phyloP scores from a whole-genome alignment of 2,888 invertebrate species.

The Sycophila texana region DNA sequence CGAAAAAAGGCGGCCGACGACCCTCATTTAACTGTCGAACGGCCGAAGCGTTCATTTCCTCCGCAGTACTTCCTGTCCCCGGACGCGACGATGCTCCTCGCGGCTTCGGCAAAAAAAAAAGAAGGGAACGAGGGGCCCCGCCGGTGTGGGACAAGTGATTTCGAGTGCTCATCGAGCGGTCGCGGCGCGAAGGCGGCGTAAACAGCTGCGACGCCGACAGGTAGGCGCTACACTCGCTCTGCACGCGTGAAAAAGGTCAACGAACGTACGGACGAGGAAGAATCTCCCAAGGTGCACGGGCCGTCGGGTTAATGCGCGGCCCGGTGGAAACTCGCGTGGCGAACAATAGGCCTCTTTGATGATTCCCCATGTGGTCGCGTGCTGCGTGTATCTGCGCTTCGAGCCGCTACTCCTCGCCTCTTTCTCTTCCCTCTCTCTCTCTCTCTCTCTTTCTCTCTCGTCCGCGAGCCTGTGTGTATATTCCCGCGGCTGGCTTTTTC shows the following conservation, averaged over 20 bases:
- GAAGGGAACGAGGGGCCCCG: too few species aligned
- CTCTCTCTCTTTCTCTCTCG: constrained; percentile 9
- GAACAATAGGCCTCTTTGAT: constrained; percentile 61
- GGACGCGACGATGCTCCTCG: neutral
- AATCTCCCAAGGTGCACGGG: neutral
- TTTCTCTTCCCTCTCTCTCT: neutral
- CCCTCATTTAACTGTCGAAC: too few species aligned
- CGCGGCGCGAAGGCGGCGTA: neutral
- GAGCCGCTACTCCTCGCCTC: neutral
- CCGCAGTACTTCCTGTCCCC: too few species aligned
- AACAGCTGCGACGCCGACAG: too few species aligned
- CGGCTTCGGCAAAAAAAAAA: too few species aligned
- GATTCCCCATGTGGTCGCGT: constrained; percentile 35
- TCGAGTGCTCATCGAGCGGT: neutral
- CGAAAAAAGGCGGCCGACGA: too few species aligned
- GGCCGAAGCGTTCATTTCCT: too few species aligned
- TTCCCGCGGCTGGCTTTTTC: constrained; percentile 47
- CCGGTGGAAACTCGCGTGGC: constrained; percentile 11
- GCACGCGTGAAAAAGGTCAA: neutral
- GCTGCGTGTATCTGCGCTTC: constrained; percentile 24
- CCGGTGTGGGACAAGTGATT: constrained; percentile 28
- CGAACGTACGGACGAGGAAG: neutral
- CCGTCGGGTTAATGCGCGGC: neutral
- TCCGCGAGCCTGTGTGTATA: constrained; percentile 8
- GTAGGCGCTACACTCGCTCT: too few species aligned